Evolutionary conservation across 2,888 invertebrate species (phyloP).

Genomic region (Melinaea marsaeus): DNA sequence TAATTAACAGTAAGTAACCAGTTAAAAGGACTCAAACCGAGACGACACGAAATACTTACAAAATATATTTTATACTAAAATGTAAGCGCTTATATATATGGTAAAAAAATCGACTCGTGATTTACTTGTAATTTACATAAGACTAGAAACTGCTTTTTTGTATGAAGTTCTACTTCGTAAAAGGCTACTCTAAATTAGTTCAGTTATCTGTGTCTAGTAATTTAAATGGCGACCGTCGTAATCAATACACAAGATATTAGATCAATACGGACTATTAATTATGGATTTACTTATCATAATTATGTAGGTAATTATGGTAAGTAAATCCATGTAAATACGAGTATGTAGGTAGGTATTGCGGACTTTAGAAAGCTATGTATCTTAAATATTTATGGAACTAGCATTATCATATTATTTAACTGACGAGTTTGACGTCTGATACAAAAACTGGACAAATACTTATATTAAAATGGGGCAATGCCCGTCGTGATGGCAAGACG

Average conservation of each 20-base stretch:
- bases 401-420: too few species aligned
- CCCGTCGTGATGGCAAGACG: too few species aligned
- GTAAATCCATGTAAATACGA: not conserved
- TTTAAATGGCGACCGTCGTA: slow-evolving; percentile 28
- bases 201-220: slow-evolving; percentile 29
- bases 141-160: slow-evolving; percentile 32
- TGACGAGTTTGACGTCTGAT: too few species aligned
- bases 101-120: slow-evolving; percentile 30
- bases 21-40: not conserved
- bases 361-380: too few species aligned
- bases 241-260: slow-evolving; percentile 27
- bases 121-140: slow-evolving; percentile 34
- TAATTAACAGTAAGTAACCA: too few species aligned
- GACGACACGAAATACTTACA: slow-evolving; percentile 3
- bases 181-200: slow-evolving; percentile 32
- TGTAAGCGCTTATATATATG: slow-evolving; percentile 25
- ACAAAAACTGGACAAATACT: too few species aligned
- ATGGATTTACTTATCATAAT: slow-evolving; percentile 7
- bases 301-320: not conserved
- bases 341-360: too few species aligned
- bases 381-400: too few species aligned
- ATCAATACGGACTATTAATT: slow-evolving; percentile 15
- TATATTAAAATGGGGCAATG: too few species aligned
- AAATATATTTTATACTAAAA: slow-evolving; percentile 1
- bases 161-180: slow-evolving; percentile 30